These are phyloP conservation scores for Drosophila kohkoa DNA, from an alignment of 1,140 invertebrate species.

Conservation along the genomic window DNA sequence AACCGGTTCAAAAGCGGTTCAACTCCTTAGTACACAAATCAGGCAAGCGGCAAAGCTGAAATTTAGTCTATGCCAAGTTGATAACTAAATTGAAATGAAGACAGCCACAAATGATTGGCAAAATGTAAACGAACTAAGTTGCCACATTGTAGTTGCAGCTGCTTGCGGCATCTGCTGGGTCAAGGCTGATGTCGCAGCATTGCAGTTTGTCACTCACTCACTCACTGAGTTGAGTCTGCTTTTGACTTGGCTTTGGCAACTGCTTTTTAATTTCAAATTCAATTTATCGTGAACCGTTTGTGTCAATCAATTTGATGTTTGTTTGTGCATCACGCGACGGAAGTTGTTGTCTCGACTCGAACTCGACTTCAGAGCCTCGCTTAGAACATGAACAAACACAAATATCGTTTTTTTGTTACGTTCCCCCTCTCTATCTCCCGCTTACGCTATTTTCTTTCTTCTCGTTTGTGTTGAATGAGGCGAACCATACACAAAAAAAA, in stretches of 20 bases:
- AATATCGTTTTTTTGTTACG: not conserved
- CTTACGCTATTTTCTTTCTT: constrained; percentile 35
- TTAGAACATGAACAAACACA: constrained; percentile 31
- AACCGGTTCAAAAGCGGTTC: too few species aligned
- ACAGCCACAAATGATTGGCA: not conserved
- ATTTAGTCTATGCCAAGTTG: not conserved
- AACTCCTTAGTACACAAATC: not conserved
- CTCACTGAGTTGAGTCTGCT: too few species aligned
- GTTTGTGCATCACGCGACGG: constrained; percentile 40
- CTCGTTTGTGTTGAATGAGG: constrained; percentile 20
- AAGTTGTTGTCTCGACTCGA: constrained; percentile 39
- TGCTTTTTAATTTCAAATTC: constrained; percentile 25
- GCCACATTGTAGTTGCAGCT: constrained; percentile 2
- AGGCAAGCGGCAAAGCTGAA: not conserved
- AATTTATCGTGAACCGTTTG: constrained; percentile 40
- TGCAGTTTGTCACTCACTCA: too few species aligned
- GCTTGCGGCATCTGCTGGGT: constrained; percentile 21
- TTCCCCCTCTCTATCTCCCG: not conserved
- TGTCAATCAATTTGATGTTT: constrained; percentile 51
- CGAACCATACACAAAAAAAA: constrained; percentile 1
- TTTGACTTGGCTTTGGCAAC: constrained; percentile 3
- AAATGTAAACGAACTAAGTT: not conserved
- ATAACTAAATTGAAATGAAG: not conserved
- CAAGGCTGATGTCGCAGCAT: constrained; percentile 12
- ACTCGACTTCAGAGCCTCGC: constrained; percentile 5